phyloP scores from a whole-genome alignment of 2,888 invertebrate genomes.

The Cybosia mesomella region DNA sequence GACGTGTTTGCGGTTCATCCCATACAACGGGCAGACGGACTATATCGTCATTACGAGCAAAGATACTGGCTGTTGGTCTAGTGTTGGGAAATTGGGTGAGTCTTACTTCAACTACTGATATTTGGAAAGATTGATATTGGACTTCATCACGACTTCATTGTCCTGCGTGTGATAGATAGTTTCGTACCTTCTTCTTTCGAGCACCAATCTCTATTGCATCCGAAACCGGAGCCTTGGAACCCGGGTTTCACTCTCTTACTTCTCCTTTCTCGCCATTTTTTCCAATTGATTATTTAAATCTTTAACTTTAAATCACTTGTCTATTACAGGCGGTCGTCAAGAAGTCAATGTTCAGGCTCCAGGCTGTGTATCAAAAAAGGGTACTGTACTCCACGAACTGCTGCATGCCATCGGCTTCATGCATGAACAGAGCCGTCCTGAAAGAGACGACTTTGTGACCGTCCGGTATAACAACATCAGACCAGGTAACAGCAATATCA shows the following conservation, averaged over 20 bases:
- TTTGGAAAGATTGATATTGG: neutral
- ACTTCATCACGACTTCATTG: neutral
- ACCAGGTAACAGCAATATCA: slow-evolving; percentile 72
- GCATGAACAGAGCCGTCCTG: slow-evolving; percentile 93
- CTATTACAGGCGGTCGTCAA: slow-evolving; percentile 81
- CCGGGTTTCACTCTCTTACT: too few species aligned
- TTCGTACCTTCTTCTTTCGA: neutral
- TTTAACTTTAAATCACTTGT: neutral
- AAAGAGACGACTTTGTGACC: slow-evolving; percentile 90
- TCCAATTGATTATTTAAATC: too few species aligned
- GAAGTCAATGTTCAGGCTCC: slow-evolving; percentile 92
- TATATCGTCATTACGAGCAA: slow-evolving; percentile 90
- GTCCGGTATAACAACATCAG: slow-evolving; percentile 91
- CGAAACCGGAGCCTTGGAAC: too few species aligned
- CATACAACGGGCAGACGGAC: slow-evolving; percentile 88
- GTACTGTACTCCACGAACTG: slow-evolving; percentile 92
- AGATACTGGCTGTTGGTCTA: slow-evolving; percentile 94
- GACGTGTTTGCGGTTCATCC: slow-evolving; percentile 92
- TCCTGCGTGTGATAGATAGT: too few species aligned
- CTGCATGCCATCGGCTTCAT: slow-evolving; percentile 93
- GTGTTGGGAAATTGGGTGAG: slow-evolving; percentile 90
- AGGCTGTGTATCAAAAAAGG: slow-evolving; percentile 90
- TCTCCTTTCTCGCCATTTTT: too few species aligned
- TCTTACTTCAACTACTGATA: neutral
- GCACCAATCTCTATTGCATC: neutral